These are phyloP conservation scores for Discoglossus pictus DNA, from an alignment of 2,797 vertebrate genomes.

Conservation along the genomic window DNA sequence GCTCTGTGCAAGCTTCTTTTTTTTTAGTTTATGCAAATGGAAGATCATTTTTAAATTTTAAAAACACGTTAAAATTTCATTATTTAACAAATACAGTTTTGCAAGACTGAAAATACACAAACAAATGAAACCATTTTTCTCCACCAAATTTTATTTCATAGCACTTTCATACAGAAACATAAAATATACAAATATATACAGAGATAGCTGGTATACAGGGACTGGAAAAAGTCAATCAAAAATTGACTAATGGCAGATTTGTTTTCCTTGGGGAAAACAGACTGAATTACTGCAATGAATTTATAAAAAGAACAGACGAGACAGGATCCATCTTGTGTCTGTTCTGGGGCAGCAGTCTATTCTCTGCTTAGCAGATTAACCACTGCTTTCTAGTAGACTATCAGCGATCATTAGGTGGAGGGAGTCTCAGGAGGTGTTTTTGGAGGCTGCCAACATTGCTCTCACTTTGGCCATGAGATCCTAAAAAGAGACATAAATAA, in stretches of 20 bases:
- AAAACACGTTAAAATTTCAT: no score
- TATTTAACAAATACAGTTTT: no score
- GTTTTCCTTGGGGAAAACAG: constrained; percentile 54
- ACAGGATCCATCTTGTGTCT: neutral
- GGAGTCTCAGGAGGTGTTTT: constrained; percentile 68
- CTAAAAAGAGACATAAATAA: constrained; percentile 63
- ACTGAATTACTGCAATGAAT: constrained; percentile 52
- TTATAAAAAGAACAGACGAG: constrained; percentile 34
- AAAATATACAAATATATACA: constrained; percentile 80
- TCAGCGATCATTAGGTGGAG: no score
- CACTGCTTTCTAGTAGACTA: neutral
- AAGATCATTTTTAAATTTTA: no score
- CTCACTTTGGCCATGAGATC: constrained; percentile 98
- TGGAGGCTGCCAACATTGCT: constrained; percentile 95
- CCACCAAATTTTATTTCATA: constrained; percentile 67
- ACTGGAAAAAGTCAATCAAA: constrained; percentile 69
- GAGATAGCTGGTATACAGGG: constrained; percentile 67
- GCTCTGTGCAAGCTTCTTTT: no score
- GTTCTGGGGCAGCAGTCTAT: neutral
- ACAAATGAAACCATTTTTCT: no score
- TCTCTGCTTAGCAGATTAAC: neutral
- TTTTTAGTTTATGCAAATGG: no score
- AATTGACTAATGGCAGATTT: constrained; percentile 59
- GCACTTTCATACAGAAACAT: constrained; percentile 74
- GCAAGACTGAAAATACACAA: no score